Conservation (phyloP, 2,888 invertebrate genomes). For the Campoplex nolae region DNA sequence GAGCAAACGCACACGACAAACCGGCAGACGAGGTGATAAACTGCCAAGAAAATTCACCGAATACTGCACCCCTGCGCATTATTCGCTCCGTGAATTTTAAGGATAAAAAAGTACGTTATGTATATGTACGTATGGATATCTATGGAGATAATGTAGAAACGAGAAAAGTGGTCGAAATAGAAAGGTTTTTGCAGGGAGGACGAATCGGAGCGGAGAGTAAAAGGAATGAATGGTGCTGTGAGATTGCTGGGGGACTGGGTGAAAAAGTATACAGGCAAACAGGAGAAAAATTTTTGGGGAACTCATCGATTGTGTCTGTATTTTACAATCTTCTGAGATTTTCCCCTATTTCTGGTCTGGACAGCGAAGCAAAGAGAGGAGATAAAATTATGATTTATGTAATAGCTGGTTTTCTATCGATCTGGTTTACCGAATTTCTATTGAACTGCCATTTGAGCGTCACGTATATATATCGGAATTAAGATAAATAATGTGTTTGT, state of each 20-base stretch:
- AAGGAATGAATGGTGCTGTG: conserved; percentile 1
- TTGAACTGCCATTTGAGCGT: background rate
- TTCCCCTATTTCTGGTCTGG: conserved; percentile 2
- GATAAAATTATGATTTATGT: background rate
- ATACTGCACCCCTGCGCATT: conserved; percentile 59
- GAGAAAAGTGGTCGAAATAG: conserved; percentile 36
- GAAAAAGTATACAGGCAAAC: background rate
- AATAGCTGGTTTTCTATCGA: background rate
- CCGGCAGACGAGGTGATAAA: conserved; percentile 70
- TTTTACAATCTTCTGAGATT: conserved; percentile 14
- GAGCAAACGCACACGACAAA: conserved; percentile 53
- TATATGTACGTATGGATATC: background rate
- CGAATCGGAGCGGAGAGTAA: background rate
- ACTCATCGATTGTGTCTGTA: conserved; percentile 5
- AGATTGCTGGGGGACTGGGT: background rate
- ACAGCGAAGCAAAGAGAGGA: background rate
- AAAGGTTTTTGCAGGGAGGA: conserved; percentile 36
- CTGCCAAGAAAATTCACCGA: conserved; percentile 70
- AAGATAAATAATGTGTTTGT: background rate
- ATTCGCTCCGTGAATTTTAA: conserved; percentile 61
- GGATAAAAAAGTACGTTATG: conserved; percentile 22
- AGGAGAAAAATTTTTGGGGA: background rate
- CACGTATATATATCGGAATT: background rate
- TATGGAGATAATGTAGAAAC: conserved; percentile 25
- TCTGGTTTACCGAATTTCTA: background rate